Evolutionary conservation across 2,113 vertebrate species (phyloP).

Genomic region (Poeciliopsis prolifica): DNA sequence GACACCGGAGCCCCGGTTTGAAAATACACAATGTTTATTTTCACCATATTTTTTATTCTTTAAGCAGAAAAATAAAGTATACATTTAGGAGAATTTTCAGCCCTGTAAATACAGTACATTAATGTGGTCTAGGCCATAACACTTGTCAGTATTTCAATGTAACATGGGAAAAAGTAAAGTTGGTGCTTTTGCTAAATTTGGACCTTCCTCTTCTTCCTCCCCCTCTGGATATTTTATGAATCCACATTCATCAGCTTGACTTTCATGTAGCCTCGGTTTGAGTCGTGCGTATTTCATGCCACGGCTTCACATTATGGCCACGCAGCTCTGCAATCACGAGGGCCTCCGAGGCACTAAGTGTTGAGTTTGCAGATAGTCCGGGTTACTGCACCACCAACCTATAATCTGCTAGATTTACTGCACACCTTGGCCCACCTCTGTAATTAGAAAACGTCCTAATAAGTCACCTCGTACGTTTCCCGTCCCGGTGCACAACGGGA

Average conservation of each 20-base stretch:
- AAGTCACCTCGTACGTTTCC: slow-evolving; percentile 75
- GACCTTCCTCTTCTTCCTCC: background rate
- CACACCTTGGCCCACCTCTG: slow-evolving; percentile 63
- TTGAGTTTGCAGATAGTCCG: slow-evolving; percentile 74
- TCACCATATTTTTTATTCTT: no score
- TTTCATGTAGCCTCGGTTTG: slow-evolving; percentile 18
- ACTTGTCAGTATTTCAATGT: slow-evolving; percentile 11
- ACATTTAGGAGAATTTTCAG: background rate
- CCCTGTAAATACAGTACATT: background rate
- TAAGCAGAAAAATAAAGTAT: no score
- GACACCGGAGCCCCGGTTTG: no score
- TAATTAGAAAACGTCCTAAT: slow-evolving; percentile 79
- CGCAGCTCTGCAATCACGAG: slow-evolving; percentile 55
- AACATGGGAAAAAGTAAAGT: background rate
- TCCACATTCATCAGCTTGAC: slow-evolving; percentile 37
- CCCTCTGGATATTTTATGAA: slow-evolving; percentile 12
- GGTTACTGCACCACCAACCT: slow-evolving; percentile 65
- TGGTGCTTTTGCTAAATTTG: background rate
- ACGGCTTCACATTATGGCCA: slow-evolving; percentile 50
- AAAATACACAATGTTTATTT: no score
- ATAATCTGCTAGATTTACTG: slow-evolving; percentile 79
- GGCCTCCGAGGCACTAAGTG: slow-evolving; percentile 51
- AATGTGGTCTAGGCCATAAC: background rate
- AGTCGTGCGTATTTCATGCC: slow-evolving; percentile 36
- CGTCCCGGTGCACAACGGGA: slow-evolving; percentile 63